Conservation (phyloP, 2,113 vertebrate species). For the Arvicanthis niloticus region DNA sequence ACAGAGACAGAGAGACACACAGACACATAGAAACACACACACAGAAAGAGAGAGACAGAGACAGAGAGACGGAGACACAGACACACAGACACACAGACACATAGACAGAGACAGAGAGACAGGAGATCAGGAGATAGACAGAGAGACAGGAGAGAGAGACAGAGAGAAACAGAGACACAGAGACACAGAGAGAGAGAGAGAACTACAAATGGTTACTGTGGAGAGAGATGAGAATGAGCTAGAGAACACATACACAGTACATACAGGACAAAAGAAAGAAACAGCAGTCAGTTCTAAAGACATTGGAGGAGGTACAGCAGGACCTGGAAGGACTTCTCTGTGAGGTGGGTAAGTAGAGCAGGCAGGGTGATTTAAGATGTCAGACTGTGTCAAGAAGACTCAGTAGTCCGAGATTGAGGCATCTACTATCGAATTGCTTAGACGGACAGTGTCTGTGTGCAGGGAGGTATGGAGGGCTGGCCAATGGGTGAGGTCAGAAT, state of each 20-base stretch:
- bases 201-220: too few relatives aligned
- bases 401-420: not conserved
- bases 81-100: too few relatives aligned
- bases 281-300: not conserved
- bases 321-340: fast-evolving
- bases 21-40: too few relatives aligned
- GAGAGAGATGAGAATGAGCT: too few relatives aligned
- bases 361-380: not conserved
- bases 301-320: not conserved
- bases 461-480: not conserved
- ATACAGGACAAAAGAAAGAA: not conserved
- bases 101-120: too few relatives aligned
- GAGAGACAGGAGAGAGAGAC: too few relatives aligned
- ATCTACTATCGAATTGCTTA: fast-evolving
- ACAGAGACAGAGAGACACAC: too few relatives aligned
- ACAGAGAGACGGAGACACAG: too few relatives aligned
- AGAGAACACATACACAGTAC: not conserved
- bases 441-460: not conserved
- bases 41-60: too few relatives aligned
- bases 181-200: too few relatives aligned
- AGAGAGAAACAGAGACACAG: too few relatives aligned
- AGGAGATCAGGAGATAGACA: too few relatives aligned
- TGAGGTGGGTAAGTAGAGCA: not conserved
- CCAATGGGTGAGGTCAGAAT: not conserved
- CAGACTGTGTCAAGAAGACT: not conserved